Evolutionary conservation across 2,113 vertebrate species (phyloP).

Genomic region (Cichladusa arquata): DNA sequence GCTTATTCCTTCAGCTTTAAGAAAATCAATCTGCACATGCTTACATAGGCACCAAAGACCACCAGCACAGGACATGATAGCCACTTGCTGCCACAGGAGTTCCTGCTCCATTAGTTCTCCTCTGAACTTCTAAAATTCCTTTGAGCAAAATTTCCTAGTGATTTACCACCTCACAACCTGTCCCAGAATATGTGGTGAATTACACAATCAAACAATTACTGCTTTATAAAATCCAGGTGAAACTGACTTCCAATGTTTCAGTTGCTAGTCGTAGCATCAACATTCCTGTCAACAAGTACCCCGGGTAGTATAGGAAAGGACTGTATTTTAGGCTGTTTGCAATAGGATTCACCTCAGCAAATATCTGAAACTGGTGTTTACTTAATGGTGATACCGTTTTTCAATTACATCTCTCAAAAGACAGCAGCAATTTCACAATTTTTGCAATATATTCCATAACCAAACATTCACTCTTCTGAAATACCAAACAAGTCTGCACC

Average conservation of each 20-base stretch:
- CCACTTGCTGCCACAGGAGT: neutral
- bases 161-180: neutral
- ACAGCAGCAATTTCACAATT: neutral
- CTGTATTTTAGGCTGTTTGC: neutral
- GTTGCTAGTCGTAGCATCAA: neutral
- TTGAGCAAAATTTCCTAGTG: neutral
- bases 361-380: neutral
- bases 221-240: neutral
- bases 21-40: neutral
- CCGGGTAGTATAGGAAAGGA: neutral
- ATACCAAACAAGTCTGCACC: slow-evolving; percentile 49
- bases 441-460: slow-evolving; percentile 24
- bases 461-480: slow-evolving; percentile 22
- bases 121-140: neutral
- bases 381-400: neutral
- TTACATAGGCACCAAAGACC: neutral
- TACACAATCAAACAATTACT: neutral
- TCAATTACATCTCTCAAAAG: neutral
- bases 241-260: neutral
- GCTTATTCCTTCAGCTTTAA: neutral
- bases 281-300: neutral
- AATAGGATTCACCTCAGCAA: neutral
- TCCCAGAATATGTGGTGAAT: neutral
- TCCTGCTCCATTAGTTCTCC: neutral
- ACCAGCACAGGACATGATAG: neutral